phyloP scores from a whole-genome alignment of 2,888 invertebrate genomes.

The Drosophila pullipes region DNA sequence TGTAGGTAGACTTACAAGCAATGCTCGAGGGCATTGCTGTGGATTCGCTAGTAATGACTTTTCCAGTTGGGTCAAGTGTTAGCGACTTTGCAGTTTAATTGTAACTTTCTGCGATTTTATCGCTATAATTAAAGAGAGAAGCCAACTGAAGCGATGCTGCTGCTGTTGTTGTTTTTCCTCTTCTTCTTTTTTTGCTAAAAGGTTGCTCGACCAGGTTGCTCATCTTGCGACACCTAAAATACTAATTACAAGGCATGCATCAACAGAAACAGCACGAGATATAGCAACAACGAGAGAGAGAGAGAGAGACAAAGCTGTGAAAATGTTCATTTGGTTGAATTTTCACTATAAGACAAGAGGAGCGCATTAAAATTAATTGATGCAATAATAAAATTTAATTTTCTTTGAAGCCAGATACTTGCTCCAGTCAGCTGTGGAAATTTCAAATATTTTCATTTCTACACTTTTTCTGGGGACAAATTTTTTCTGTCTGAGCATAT shows the following conservation, averaged over 20 bases:
- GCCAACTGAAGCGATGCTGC: slow-evolving; percentile 14
- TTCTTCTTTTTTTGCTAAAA: slow-evolving; percentile 18
- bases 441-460: slow-evolving; percentile 9
- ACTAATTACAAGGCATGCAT: slow-evolving; percentile 59
- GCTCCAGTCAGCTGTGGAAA: slow-evolving; percentile 14
- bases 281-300: background rate
- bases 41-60: slow-evolving; percentile 34
- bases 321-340: slow-evolving; percentile 25
- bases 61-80: slow-evolving; percentile 44
- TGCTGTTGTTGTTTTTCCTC: slow-evolving; percentile 25
- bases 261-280: background rate
- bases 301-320: background rate
- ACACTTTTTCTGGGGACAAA: background rate
- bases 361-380: slow-evolving; percentile 48
- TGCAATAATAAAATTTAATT: slow-evolving; percentile 41
- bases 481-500: background rate
- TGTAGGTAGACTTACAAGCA: background rate
- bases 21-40: slow-evolving; percentile 19
- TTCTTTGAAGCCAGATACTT: slow-evolving; percentile 35
- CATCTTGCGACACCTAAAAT: slow-evolving; percentile 68
- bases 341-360: slow-evolving; percentile 47
- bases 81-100: slow-evolving; percentile 50
- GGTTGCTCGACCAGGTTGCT: slow-evolving; percentile 65
- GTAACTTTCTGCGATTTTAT: slow-evolving; percentile 56
- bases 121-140: slow-evolving; percentile 60